These are phyloP conservation scores for Drosophila formosana DNA, from an alignment of 2,888 invertebrate genomes.

Conservation along the genomic window DNA sequence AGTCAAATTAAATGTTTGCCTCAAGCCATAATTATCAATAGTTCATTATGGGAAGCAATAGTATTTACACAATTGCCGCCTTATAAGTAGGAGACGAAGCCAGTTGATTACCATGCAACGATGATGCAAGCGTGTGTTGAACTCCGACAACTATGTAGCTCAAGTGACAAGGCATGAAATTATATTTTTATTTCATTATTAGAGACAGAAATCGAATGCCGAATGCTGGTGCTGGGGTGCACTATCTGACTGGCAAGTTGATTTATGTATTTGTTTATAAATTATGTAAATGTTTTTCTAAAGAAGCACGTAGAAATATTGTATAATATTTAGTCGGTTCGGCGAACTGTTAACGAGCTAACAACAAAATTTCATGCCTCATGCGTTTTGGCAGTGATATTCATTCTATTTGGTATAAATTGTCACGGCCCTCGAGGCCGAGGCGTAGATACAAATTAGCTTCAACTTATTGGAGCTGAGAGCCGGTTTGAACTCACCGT, in stretches of 20 bases:
- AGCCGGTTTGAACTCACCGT: constrained; percentile 66
- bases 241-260: constrained; percentile 29
- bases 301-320: constrained; percentile 31
- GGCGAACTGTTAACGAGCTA: constrained; percentile 56
- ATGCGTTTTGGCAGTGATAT: constrained; percentile 38
- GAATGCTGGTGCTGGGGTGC: not conserved
- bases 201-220: constrained; percentile 1
- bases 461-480: constrained; percentile 43
- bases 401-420: constrained; percentile 33
- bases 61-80: constrained; percentile 27
- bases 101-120: constrained; percentile 13
- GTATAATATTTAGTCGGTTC: constrained; percentile 17
- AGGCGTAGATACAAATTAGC: constrained; percentile 58
- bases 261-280: constrained; percentile 49
- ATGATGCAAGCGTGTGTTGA: constrained; percentile 51
- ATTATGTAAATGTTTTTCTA: constrained; percentile 51
- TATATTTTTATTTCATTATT: constrained; percentile 49
- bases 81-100: constrained; percentile 10
- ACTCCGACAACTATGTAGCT: constrained; percentile 40
- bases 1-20: constrained; percentile 64
- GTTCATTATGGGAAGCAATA: constrained; percentile 37
- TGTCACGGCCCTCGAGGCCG: constrained; percentile 43
- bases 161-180: constrained; percentile 63
- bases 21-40: constrained; percentile 62
- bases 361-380: constrained; percentile 51